Base-by-base conservation (phyloP, 2,797 vertebrate species). In the Emys orbicularis region DNA sequence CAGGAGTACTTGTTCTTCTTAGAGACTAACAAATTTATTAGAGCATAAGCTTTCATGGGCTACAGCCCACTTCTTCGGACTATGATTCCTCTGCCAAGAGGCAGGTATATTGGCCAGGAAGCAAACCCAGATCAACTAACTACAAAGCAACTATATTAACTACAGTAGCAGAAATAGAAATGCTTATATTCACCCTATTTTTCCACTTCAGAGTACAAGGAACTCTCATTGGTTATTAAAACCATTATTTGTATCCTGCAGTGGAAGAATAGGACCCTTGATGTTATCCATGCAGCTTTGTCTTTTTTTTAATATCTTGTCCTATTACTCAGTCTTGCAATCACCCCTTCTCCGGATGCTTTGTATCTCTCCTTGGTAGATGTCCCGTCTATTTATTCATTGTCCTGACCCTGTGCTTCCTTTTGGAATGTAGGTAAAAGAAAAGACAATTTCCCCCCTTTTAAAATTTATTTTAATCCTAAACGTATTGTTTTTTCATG, bases 271-370 rank as follows among this genome's bases (percentile, higher is more conserved):
- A 83, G 29, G 44, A n/a, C 76, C 91, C 59, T 37, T 15, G 90
- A 53, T 53, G 16, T 59, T 31, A 47, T 87, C 81, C 6, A 27
- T 53, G 84, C 79, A 81, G 2, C 9, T 1, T 91, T 89, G 80
- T 89, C 31, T 88, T 90, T 59, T 37, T 57, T 49, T 52, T 86
- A 29, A 1, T 87, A 4, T 80, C 31, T 92, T 79, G 59, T 2
- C 8, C 19, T 5, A 25, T 44, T 82, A 11, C 19, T 90, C 49
- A 53, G 1, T 80, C 6, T 11, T 83, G 82, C 0, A 0, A 31
- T 25, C 81, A 83, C 21, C 5, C 10, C 41, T 91, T 95, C 74
- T 87, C 79, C 74, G 47, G 44, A 41, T 13, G 86, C 96, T 61
- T 84, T 74, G 29, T 61, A 50, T 19, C 44, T 16, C 86, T 89